phyloP scores from a whole-genome alignment of 2,797 vertebrate species.

The Carcharodon carcharias region DNA sequence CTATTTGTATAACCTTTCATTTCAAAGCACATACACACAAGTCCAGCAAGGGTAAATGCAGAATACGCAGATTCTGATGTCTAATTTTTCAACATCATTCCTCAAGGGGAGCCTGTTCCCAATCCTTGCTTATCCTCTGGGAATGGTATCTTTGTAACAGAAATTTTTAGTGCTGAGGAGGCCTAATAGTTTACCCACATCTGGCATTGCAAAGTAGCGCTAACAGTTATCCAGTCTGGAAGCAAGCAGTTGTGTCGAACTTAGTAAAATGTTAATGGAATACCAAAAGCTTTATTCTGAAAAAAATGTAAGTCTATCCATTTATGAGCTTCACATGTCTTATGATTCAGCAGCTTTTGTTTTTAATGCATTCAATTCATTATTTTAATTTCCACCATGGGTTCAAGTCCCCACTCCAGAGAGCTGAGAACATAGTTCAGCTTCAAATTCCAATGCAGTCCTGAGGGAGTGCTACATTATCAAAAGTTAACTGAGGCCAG shows the following conservation, averaged over 20 bases:
- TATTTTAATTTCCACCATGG: background rate
- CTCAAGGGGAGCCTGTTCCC: background rate
- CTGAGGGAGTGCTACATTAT: background rate
- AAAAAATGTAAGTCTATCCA: background rate
- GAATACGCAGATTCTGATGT: slow-evolving; percentile 26
- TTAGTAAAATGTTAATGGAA: background rate
- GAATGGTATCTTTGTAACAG: slow-evolving; percentile 3
- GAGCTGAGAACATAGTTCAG: background rate
- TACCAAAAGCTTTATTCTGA: background rate
- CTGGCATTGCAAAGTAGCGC: background rate
- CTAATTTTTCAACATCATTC: slow-evolving; percentile 18
- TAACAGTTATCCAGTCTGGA: too few relatives aligned
- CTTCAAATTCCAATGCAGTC: background rate
- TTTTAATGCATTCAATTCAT: background rate
- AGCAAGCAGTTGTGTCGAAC: background rate
- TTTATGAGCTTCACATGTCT: background rate
- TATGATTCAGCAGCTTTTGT: background rate
- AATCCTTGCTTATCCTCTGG: background rate
- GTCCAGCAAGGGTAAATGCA: slow-evolving; percentile 20
- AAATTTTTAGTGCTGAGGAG: background rate
- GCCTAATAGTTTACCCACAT: background rate
- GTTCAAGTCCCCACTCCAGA: background rate
- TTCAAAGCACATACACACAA: background rate
- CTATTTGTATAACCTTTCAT: background rate
- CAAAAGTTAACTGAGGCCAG: background rate